Conservation (phyloP, 2,113 vertebrate genomes). For the Seriola dumerili region DNA sequence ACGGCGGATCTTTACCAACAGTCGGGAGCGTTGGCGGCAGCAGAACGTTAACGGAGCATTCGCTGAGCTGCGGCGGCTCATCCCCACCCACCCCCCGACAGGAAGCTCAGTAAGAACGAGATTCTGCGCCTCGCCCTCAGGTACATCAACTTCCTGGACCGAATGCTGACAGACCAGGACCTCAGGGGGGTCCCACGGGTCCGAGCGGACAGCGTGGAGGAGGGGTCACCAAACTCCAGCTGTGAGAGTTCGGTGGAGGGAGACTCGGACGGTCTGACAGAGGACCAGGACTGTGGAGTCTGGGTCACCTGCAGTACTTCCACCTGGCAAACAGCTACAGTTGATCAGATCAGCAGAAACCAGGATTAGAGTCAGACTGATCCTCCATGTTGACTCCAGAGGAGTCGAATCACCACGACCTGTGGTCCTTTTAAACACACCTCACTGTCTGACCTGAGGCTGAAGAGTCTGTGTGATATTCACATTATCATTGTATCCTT, state of each 20-base stretch:
- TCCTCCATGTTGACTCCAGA: background rate
- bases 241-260: conserved; percentile 16
- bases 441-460: no score
- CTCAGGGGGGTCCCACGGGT: background rate
- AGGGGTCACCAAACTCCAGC: conserved; percentile 31
- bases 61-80: conserved; percentile 58
- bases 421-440: no score
- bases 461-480: background rate
- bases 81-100: conserved; percentile 73
- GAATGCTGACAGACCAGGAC: conserved; percentile 47
- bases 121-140: conserved; percentile 63
- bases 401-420: background rate
- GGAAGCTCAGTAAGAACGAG: conserved; percentile 74
- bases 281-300: conserved; percentile 18
- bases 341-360: background rate
- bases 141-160: conserved; percentile 74
- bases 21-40: conserved; percentile 66
- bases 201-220: conserved; percentile 17
- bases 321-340: background rate
- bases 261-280: conserved; percentile 34
- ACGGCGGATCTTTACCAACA: conserved; percentile 48
- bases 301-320: conserved; percentile 17
- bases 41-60: conserved; percentile 70
- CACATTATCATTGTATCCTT: background rate
- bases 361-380: background rate